Base-by-base conservation (phyloP, 2,113 vertebrate species). In the Neolamprologus cancellatus region DNA sequence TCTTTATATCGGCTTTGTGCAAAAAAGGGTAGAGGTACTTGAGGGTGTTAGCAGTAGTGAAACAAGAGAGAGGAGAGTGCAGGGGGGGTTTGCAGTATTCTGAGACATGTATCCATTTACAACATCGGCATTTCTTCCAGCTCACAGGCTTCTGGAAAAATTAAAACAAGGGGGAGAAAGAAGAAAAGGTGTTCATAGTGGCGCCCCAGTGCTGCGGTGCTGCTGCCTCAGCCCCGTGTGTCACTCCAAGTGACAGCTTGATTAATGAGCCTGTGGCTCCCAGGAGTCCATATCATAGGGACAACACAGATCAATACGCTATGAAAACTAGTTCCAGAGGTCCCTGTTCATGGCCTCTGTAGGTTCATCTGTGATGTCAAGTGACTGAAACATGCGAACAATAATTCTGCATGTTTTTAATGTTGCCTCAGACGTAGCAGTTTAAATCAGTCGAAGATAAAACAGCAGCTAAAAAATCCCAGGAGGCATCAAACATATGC, bases 221-320 rank as follows among this genome's bases (percentile, higher is more conserved):
- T 78, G 80, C 91, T 85, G 91, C 89, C 88, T 93, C 85, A 86
- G 88, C 91, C 82, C 53, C 2, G 23, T 54, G 84, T 87, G 91
- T 88, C 91, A 91, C 64, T 87, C 84, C 12, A 52, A 39, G 78
- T 86, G 86, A 91, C 92, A 83, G 83, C 52, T 61, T 94, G 94
- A 95, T 93, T 93, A 93, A 93, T 93, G 94, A 91, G 88, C 46
- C 82, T 41, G 48, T 6, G 59, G 84, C 80, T 84, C 81, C 71
- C 85, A 20, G 12, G 82, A 84, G 88, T 39, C 71, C 78, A 61
- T 79, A 80, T 90, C 78, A 32, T 78, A 18, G 89, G 86, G 84
- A 89, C 89, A 57, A 46, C 61, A 2, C 83, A 85, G 90, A 94
- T 94, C 93, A 88, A 94, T 95, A 64, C 61, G 8, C 66, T 57